A percentile compares a stretch with the other conserved stretches of the same genome.
Evolutionary conservation across 2,888 invertebrate genomes (phyloP).

Genomic region (Antheraea assamensis): DNA sequence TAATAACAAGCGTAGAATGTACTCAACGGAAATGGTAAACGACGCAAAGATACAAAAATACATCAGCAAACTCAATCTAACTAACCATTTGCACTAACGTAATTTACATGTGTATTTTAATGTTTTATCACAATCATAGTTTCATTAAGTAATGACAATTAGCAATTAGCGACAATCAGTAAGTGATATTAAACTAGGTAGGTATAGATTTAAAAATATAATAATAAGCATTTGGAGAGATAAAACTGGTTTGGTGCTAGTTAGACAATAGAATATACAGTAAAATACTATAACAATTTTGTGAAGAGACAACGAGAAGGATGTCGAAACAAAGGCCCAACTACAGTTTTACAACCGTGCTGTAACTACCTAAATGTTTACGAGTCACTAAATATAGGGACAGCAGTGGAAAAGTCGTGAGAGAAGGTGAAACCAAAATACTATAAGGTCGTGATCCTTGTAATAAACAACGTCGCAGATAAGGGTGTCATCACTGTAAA

Average conservation of each 20-base stretch:
- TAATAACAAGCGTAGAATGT: too few relatives aligned
- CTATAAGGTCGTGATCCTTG: slow-evolving; percentile 33
- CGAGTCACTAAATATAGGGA: slow-evolving; percentile 26
- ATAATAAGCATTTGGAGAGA: not conserved
- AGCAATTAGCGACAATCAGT: too few relatives aligned
- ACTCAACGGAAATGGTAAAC: too few relatives aligned
- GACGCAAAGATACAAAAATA: not conserved
- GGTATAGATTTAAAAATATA: too few relatives aligned
- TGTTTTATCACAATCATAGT: not conserved
- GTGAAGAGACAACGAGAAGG: not conserved
- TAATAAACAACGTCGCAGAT: slow-evolving; percentile 25
- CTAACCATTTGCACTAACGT: too few relatives aligned
- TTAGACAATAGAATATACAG: not conserved
- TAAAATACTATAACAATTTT: slow-evolving; percentile 5
- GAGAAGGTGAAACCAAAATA: slow-evolving; percentile 36
- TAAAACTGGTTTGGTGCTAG: not conserved
- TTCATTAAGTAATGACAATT: not conserved
- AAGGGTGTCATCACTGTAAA: slow-evolving; percentile 13
- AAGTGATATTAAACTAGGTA: too few relatives aligned
- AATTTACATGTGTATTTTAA: too few relatives aligned
- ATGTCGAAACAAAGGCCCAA: not conserved
- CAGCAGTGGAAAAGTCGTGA: slow-evolving; percentile 25
- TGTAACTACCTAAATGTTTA: slow-evolving; percentile 16
- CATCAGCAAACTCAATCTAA: too few relatives aligned
- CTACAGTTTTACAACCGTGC: not conserved